Evolutionary conservation across 2,797 vertebrate species (phyloP), one percentile per base, ranked within the genome.

Genomic region (Aeoliscus strigatus): DNA sequence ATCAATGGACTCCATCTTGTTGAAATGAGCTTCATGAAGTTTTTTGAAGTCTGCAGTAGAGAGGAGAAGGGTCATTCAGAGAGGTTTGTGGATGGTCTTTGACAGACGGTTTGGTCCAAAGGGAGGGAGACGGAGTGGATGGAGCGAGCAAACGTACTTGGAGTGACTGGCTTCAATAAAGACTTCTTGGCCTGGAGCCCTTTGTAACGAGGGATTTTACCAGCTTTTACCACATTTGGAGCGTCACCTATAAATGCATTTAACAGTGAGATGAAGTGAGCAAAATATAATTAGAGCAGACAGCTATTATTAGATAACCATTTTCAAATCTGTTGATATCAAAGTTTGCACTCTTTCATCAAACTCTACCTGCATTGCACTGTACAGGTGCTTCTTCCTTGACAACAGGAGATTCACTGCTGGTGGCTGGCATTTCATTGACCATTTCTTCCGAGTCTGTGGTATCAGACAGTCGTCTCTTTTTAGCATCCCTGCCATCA

Each of bases 1-100:
- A 75, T 91, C 91, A 42, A 98, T 94, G 23, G 96, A 98, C 70
- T 94, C 91, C 93, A 99, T 94, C 82, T 92, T 95, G 66, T 89
- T 91, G 38, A 99, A 98, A 31, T 87, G 89, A 9, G 93, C 92
- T 56, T 97, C 92, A 0, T 98, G 96, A 32, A 98, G 70, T 77
- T 91, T 98, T 73, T 91, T 94, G 50, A 98, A 98, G 65, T 99
- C 94, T 98, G 9, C 3, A 56, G 14, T 26, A 44, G 2, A 57
- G 1, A 37, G 0, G 4, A 27, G 1, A 37, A 0, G 4, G 25
- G 24, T 18, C 14, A 11, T 1, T 40, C 21, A 16, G 21, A 12
- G 23, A n/a, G 5, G 4, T 15, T 3, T 7, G 3, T 13, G 1
- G 4, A 1, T 5, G 13, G 13, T 14, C 6, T 29, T 7, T 8